phyloP scores from a whole-genome alignment of 1,140 invertebrate species.

The Brachionus manjavacas region DNA sequence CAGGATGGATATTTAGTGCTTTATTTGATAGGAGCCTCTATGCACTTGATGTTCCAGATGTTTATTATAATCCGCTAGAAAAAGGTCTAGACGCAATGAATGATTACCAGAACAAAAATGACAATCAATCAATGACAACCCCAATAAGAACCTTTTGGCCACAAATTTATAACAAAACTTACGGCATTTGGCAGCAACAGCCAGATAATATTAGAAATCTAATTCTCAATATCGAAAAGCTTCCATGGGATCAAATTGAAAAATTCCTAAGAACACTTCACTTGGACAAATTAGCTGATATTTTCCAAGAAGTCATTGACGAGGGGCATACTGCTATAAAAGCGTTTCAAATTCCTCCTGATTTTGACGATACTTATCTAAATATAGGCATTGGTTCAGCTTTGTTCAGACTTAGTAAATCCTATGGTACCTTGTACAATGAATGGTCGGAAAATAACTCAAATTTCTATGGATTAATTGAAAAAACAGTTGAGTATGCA shows the following conservation, averaged over 20 bases:
- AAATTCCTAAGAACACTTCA: slow-evolving; percentile 47
- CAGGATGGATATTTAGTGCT: slow-evolving; percentile 47
- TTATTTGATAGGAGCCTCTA: slow-evolving; percentile 46
- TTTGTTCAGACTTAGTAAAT: slow-evolving; percentile 43
- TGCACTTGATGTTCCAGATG: slow-evolving; percentile 44
- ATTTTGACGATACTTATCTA: slow-evolving; percentile 54
- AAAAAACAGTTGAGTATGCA: slow-evolving; percentile 48
- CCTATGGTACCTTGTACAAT: slow-evolving; percentile 43
- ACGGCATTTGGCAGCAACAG: slow-evolving; percentile 46
- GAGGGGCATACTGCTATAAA: background rate
- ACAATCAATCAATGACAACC: slow-evolving; percentile 45
- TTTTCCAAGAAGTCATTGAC: slow-evolving; percentile 29
- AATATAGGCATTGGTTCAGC: slow-evolving; percentile 51
- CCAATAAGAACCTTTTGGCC: slow-evolving; percentile 51
- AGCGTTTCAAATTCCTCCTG: slow-evolving; percentile 51
- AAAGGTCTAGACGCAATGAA: slow-evolving; percentile 46
- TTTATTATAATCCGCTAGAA: slow-evolving; percentile 43
- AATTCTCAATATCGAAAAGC: slow-evolving; percentile 45
- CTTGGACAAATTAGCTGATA: slow-evolving; percentile 45
- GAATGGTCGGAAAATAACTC: slow-evolving; percentile 47
- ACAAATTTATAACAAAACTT: slow-evolving; percentile 48
- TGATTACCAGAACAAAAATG: slow-evolving; percentile 47
- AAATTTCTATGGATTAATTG: slow-evolving; percentile 47
- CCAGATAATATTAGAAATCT: slow-evolving; percentile 48
- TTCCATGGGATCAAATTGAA: slow-evolving; percentile 47